Evolutionary conservation across 2,113 vertebrate genomes (phyloP), one percentile per base, ranked within the genome.

Genomic region (Strix aluco): DNA sequence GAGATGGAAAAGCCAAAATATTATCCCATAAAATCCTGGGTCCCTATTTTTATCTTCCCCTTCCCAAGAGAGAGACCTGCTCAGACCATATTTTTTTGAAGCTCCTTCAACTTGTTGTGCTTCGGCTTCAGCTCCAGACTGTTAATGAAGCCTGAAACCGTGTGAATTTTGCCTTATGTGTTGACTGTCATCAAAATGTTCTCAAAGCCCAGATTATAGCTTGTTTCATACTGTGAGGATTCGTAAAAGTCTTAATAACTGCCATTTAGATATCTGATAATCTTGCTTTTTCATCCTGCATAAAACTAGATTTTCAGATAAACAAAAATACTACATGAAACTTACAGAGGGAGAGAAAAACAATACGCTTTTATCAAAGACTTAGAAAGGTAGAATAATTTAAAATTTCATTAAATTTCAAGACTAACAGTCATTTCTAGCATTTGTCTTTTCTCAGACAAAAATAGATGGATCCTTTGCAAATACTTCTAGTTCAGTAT

Each of bases 191-290:
- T 81, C 67, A 83, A 42, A 94, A 78, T 74, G 67, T 78, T 83
- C 86, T 83, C 71, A 46, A 82, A 96, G 65, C 61, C 26, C 47
- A 78, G 29, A 67, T 83, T 93, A 83, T 38, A 67, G 71, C 55
- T 86, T 61, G 52, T 90, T 88, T 93, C 95, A 40, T 78, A 67
- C 90, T 88, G 81, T 95, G 93, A 90, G 38, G n/a, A 47, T 79
- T 67, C 19, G 2, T 74, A 67, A 34, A 94, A 86, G 5, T 74
- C 82, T 86, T 88, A 83, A 85, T 71, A 93, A 70, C 32, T 90
- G 51, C 55, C 42, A 93, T 86, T 95, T 77, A 90, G 85, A 30
- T 74, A 63, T 83, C 54, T 86, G 40, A 69, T 85, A 77, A 70
- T 62, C 44, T 89, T 85, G 21, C 10, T 55, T 92, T 85, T 80